A percentile compares a stretch with the other conserved stretches of the same genome.
Evolutionary conservation across 1,140 invertebrate genomes (phyloP).

Genomic region (Armadillidium nasatum): DNA sequence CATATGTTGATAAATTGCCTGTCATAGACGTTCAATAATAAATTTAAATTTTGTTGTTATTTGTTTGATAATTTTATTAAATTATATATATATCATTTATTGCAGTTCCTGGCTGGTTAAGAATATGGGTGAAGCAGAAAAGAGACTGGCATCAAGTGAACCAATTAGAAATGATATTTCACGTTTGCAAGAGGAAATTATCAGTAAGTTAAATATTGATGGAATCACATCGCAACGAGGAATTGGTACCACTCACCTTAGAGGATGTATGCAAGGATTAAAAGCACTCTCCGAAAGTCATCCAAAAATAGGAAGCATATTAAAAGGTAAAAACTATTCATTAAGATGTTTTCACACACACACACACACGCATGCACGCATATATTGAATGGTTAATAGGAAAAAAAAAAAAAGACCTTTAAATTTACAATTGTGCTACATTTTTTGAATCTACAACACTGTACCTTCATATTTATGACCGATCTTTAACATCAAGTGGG

Average conservation of each 20-base stretch:
- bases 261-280: conserved; percentile 54
- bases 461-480: too few species aligned
- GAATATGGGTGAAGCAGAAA: conserved; percentile 59
- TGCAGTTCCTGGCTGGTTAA: conserved; percentile 59
- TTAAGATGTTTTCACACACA: too few species aligned
- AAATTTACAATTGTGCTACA: too few species aligned
- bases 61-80: neutral
- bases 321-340: conserved; percentile 11
- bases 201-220: conserved; percentile 55
- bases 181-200: conserved; percentile 58
- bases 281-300: conserved; percentile 54
- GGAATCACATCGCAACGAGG: conserved; percentile 72
- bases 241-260: conserved; percentile 80
- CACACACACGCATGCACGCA: too few species aligned
- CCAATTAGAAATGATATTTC: conserved; percentile 63
- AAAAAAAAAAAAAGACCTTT: too few species aligned
- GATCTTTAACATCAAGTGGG: too few species aligned
- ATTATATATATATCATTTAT: neutral
- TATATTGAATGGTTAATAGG: too few species aligned
- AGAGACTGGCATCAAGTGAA: conserved; percentile 57
- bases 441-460: too few species aligned
- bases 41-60: neutral
- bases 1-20: too few species aligned
- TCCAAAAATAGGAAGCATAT: conserved; percentile 30
- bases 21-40: neutral